Percentiles rank a stretch among this genome's conserved stretches.
Evolutionary conservation across 2,113 vertebrate genomes (phyloP).

Genomic region (Myotis brandtii): DNA sequence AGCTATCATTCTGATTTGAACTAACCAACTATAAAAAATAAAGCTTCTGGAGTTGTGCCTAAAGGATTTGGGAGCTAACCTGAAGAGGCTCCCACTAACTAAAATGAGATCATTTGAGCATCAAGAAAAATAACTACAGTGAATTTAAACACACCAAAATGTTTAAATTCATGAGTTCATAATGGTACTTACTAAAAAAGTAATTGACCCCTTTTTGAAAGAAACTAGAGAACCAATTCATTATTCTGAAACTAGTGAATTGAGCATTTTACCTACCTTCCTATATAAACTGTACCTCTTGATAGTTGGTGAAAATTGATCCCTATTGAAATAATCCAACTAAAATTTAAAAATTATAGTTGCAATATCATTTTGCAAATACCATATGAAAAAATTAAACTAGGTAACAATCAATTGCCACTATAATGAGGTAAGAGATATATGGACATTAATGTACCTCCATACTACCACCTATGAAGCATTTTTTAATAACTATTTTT

Average conservation of each 20-base stretch:
- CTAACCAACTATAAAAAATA: neutral
- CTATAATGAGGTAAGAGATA: too few relatives aligned
- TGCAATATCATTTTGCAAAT: too few relatives aligned
- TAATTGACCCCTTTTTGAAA: neutral
- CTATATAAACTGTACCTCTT: neutral
- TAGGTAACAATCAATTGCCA: too few relatives aligned
- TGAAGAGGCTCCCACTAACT: neutral
- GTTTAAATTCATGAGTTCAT: neutral
- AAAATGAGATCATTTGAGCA: neutral
- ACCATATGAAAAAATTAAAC: too few relatives aligned
- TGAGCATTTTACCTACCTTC: neutral
- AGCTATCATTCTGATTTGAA: neutral
- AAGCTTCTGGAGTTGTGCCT: neutral
- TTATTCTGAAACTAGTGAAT: constrained; percentile 3
- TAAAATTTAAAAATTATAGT: neutral
- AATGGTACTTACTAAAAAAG: neutral
- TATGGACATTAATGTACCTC: too few relatives aligned
- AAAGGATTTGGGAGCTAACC: neutral
- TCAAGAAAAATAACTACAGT: constrained; percentile 8
- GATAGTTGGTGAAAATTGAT: neutral
- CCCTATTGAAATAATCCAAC: neutral
- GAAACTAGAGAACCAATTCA: neutral
- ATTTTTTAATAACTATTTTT: too few relatives aligned
- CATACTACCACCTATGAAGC: too few relatives aligned
- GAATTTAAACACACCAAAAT: neutral